Percentiles rank a stretch among this genome's conserved stretches.
Conservation (phyloP, 2,113 vertebrate species). For the Lutjanus erythropterus region DNA sequence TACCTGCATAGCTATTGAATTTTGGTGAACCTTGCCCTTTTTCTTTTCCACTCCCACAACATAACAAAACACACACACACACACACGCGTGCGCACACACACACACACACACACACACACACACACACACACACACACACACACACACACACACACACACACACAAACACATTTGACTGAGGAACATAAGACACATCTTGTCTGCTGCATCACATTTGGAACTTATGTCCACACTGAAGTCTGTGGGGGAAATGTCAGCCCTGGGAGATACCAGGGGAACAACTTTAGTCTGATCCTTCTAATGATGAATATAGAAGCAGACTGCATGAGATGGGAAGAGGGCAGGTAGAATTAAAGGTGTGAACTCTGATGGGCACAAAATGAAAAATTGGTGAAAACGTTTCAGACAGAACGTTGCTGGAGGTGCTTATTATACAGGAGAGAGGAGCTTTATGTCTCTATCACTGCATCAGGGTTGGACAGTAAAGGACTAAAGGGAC, state of each 20-base stretch:
- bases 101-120: too few relatives aligned
- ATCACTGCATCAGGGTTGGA: conserved; percentile 2
- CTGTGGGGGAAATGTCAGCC: conserved; percentile 38
- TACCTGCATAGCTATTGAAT: conserved; percentile 51
- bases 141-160: too few relatives aligned
- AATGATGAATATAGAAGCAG: conserved; percentile 38
- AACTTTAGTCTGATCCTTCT: not conserved
- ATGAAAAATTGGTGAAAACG: conserved; percentile 32
- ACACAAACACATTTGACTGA: not conserved
- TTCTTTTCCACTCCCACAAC: conserved; percentile 7
- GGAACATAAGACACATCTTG: not conserved
- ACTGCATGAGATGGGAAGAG: conserved; percentile 14
- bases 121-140: too few relatives aligned
- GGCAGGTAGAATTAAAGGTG: conserved; percentile 22
- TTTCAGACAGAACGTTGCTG: conserved; percentile 18
- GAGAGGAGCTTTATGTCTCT: conserved; percentile 27
- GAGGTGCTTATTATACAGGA: conserved; percentile 39
- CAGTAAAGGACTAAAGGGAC: conserved; percentile 4
- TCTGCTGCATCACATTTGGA: conserved; percentile 30
- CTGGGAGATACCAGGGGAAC: not conserved
- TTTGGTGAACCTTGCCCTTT: conserved; percentile 48
- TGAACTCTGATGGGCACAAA: conserved; percentile 39
- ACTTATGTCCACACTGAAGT: not conserved
- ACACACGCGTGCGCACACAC: too few relatives aligned
- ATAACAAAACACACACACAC: conserved; percentile 18